Percentiles rank a stretch among this genome's conserved stretches.
These are phyloP conservation scores for Choristoneura fumiferana DNA, from an alignment of 1,140 invertebrate species.

Conservation along the genomic window DNA sequence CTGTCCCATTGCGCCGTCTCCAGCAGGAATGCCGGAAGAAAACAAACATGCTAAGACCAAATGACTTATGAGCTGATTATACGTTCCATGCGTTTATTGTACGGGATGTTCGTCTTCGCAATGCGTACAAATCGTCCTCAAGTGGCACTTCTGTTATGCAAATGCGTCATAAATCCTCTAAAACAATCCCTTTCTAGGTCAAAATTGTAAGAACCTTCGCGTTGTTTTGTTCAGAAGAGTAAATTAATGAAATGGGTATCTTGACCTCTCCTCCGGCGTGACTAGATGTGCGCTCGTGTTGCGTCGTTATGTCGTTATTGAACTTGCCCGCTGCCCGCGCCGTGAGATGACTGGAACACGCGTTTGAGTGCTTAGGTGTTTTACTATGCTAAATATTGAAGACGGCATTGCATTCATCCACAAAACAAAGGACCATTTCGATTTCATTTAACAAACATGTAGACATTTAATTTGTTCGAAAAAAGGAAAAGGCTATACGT, in stretches of 20 bases:
- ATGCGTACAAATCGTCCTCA: slow-evolving; percentile 17
- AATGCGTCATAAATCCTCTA: slow-evolving; percentile 15
- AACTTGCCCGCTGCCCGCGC: background rate
- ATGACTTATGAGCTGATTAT: slow-evolving; percentile 18
- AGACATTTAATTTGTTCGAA: too few relatives aligned
- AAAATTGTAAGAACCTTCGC: slow-evolving; percentile 16
- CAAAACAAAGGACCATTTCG: too few relatives aligned
- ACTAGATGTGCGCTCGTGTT: slow-evolving; percentile 12
- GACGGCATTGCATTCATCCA: background rate
- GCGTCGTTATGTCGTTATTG: slow-evolving; percentile 7
- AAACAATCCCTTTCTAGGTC: slow-evolving; percentile 19
- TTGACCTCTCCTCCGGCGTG: background rate
- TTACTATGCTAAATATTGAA: slow-evolving; percentile 4
- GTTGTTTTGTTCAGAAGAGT: slow-evolving; percentile 14
- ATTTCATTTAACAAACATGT: too few relatives aligned
- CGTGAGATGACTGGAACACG: slow-evolving; percentile 1
- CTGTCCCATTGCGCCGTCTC: background rate
- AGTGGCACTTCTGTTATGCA: slow-evolving; percentile 14
- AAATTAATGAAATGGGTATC: slow-evolving; percentile 19
- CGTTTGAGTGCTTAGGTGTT: slow-evolving; percentile 2
- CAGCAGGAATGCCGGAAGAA: slow-evolving; percentile 8
- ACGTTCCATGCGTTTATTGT: slow-evolving; percentile 5
- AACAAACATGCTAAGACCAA: background rate
- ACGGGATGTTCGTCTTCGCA: slow-evolving; percentile 9
- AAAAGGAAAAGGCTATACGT: too few relatives aligned